Percentiles rank a stretch among this genome's conserved stretches.
These are phyloP conservation scores for Bombus cullumanus DNA, from an alignment of 1,140 invertebrate genomes.

Conservation along the genomic window DNA sequence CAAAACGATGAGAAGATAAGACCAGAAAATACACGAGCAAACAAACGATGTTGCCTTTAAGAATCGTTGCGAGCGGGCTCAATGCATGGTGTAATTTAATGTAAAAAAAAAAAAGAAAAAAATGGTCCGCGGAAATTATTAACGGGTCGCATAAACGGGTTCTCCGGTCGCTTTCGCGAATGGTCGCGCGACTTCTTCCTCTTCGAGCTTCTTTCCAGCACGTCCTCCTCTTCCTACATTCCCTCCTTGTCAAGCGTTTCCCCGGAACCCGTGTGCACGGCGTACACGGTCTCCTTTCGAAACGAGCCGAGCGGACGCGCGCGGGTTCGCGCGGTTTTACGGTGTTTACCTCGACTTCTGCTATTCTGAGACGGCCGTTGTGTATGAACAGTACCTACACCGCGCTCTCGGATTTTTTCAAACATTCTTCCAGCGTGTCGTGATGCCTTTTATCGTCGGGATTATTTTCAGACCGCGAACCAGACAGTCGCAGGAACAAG, in stretches of 20 bases:
- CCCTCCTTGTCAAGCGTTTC: constrained; percentile 42
- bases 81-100: not conserved
- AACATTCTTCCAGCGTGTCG: constrained; percentile 45
- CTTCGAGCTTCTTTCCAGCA: constrained; percentile 25
- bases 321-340: constrained; percentile 59
- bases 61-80: not conserved
- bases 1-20: not conserved
- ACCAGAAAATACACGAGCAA: no score
- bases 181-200: constrained; percentile 38
- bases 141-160: constrained; percentile 38
- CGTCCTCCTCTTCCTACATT: constrained; percentile 51
- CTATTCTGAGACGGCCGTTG: constrained; percentile 43
- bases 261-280: not conserved
- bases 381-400: constrained; percentile 41
- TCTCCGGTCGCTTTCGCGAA: constrained; percentile 41
- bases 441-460: constrained; percentile 45
- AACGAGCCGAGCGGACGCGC: constrained; percentile 33
- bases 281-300: constrained; percentile 58
- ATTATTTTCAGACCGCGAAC: constrained; percentile 36
- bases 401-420: constrained; percentile 21
- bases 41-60: no score
- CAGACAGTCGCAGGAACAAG: not conserved
- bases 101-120: not conserved
- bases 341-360: constrained; percentile 57
- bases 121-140: constrained; percentile 18